Evolutionary conservation across 2,113 vertebrate species (phyloP), one percentile per base, ranked within the genome.

Genomic region (Clarias macrocephalus): DNA sequence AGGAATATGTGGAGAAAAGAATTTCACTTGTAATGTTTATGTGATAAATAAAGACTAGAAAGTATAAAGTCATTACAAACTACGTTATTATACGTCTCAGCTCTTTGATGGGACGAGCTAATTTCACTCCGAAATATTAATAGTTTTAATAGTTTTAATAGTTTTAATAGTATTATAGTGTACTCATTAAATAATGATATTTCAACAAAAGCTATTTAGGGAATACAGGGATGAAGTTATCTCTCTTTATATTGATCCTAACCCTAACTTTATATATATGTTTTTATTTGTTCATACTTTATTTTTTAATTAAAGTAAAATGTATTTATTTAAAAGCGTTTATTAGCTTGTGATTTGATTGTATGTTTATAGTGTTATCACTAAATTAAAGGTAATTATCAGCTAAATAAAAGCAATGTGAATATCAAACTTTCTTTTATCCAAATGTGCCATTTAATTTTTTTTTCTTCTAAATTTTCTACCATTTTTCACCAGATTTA

Each of bases 341-440:
- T 3, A 25, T 63, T 63, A 25, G 23, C 13, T 63, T 33, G 13
- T 70, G 30, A 2, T 28, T 18, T 16, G 4, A 33, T 33, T 70
- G 3, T 2, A 2, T 33, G 66, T 16, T 70, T 70, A 70, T 18
- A 33, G 2, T 33, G 15, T 70, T 33, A 33, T 21, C 1, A 6
- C 5, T 16, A 1, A 30, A 68, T 25, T 9, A 28, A 66, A 4
- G n/a, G 13, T 66, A 15, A 66, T 28, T 15, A 54, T 80, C 56
- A 54, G 12, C 42, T 28, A 68, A 13, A 83, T 28, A 28, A 54
- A 54, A n/a, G n/a, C 23, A 52, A 3, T 54, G 6, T n/a, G 42
- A 89, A 23, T 63, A 59, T 54, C 0, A 73, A 57, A 73, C 82
- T 84, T 85, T 87, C 62, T 59, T 90, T 59, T 91, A 92, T 90